phyloP scores from a whole-genome alignment of 2,888 invertebrate species.

The Platynereis dumerilii region DNA sequence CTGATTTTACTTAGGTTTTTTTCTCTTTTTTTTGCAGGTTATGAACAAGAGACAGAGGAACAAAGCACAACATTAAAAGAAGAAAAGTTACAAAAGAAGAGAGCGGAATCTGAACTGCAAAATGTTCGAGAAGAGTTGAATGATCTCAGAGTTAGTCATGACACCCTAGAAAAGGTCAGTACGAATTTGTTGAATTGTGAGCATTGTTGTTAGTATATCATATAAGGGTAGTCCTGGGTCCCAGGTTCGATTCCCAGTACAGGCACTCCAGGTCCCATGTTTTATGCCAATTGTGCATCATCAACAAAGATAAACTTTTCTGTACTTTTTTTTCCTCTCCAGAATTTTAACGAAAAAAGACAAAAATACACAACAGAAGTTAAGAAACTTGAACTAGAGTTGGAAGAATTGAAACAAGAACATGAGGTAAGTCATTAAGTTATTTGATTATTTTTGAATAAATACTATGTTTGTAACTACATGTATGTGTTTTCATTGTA shows the following conservation, averaged over 20 bases:
- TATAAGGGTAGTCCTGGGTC: neutral
- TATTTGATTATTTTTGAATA: neutral
- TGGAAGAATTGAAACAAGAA: slow-evolving; percentile 51
- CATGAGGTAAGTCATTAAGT: slow-evolving; percentile 46
- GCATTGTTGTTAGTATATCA: neutral
- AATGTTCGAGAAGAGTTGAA: slow-evolving; percentile 49
- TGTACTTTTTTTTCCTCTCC: slow-evolving; percentile 31
- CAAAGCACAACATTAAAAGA: slow-evolving; percentile 45
- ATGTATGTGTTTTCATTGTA: too few species aligned
- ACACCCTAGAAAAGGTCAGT: slow-evolving; percentile 50
- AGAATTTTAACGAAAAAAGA: slow-evolving; percentile 56
- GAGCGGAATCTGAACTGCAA: slow-evolving; percentile 45
- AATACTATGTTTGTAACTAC: neutral
- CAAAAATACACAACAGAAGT: slow-evolving; percentile 52
- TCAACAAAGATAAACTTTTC: too few species aligned
- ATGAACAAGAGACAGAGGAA: slow-evolving; percentile 46
- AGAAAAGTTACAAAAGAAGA: slow-evolving; percentile 48
- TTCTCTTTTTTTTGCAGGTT: slow-evolving; percentile 42
- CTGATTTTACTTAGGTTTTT: too few species aligned
- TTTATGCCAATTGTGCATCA: too few species aligned
- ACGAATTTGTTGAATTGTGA: neutral
- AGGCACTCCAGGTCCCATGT: too few species aligned
- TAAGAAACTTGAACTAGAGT: slow-evolving; percentile 51
- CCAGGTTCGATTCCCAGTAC: neutral
- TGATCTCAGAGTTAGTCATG: slow-evolving; percentile 46